Evolutionary conservation across 2,888 invertebrate genomes (phyloP).

Genomic region (Rutpela maculata): DNA sequence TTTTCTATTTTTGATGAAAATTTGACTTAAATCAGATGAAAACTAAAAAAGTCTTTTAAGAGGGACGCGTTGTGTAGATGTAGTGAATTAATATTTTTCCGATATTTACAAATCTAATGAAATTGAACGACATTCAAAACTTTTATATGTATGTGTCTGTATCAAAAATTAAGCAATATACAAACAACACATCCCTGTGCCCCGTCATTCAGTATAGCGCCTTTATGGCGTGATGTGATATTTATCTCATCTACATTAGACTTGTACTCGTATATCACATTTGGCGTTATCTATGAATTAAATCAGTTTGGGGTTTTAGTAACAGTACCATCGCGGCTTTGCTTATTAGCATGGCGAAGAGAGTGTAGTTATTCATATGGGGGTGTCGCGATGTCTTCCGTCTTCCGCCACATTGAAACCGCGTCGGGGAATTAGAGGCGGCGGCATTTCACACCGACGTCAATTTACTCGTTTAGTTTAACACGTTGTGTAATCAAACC

Average conservation of each 20-base stretch:
- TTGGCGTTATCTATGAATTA: constrained; percentile 49
- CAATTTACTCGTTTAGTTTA: constrained; percentile 59
- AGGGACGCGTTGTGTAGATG: no score
- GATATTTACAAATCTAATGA: no score
- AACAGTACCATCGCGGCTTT: constrained; percentile 41
- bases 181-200: background rate
- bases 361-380: constrained; percentile 50
- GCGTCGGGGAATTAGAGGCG: constrained; percentile 48
- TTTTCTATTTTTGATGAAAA: no score
- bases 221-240: constrained; percentile 41
- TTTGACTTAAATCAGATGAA: no score
- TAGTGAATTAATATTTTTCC: no score
- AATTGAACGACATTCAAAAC: no score
- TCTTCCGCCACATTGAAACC: constrained; percentile 50
- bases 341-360: constrained; percentile 49
- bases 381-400: constrained; percentile 47
- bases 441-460: constrained; percentile 52
- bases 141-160: background rate
- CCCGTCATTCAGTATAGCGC: constrained; percentile 24
- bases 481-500: constrained; percentile 60
- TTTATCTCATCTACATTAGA: constrained; percentile 44
- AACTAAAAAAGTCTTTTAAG: no score
- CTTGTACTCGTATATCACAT: constrained; percentile 47
- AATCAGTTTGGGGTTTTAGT: constrained; percentile 45
- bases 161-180: background rate